Evolutionary conservation across 2,113 vertebrate species (phyloP).

Genomic region (Brachypteracias leptosomus): DNA sequence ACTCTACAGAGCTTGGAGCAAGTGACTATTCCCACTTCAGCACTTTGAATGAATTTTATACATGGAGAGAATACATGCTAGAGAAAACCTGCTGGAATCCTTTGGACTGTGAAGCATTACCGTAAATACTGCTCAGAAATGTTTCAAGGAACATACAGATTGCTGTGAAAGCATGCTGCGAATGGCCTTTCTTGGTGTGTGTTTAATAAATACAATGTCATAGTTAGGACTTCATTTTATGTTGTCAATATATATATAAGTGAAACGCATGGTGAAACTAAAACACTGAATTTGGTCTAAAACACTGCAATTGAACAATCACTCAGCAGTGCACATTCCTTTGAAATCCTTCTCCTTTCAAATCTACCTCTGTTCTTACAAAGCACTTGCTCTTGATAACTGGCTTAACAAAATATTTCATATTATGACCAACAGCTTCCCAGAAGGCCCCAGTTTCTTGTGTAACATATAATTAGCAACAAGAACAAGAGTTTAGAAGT

Average conservation of each 20-base stretch:
- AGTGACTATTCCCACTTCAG: slow-evolving; percentile 25
- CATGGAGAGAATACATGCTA: neutral
- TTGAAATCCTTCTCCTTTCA: neutral
- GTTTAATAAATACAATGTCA: neutral
- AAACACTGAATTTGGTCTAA: neutral
- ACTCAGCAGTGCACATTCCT: neutral
- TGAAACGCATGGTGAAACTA: neutral
- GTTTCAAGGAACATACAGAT: neutral
- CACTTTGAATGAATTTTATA: slow-evolving; percentile 49
- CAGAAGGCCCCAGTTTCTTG: neutral
- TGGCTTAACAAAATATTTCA: neutral
- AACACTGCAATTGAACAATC: neutral
- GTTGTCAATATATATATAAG: neutral
- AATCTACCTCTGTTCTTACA: neutral
- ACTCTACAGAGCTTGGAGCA: slow-evolving; percentile 9
- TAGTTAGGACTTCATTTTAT: neutral
- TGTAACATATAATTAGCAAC: neutral
- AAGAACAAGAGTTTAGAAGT: neutral
- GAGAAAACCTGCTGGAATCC: slow-evolving; percentile 19
- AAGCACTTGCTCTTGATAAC: neutral
- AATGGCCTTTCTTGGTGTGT: neutral
- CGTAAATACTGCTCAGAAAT: neutral
- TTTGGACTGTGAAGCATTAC: slow-evolving; percentile 12
- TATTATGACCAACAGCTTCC: neutral
- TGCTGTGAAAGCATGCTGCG: neutral